Evolutionary conservation across 2,888 invertebrate species (phyloP), one percentile per base, ranked within the genome.

Genomic region (Standfussiana lucernea): DNA sequence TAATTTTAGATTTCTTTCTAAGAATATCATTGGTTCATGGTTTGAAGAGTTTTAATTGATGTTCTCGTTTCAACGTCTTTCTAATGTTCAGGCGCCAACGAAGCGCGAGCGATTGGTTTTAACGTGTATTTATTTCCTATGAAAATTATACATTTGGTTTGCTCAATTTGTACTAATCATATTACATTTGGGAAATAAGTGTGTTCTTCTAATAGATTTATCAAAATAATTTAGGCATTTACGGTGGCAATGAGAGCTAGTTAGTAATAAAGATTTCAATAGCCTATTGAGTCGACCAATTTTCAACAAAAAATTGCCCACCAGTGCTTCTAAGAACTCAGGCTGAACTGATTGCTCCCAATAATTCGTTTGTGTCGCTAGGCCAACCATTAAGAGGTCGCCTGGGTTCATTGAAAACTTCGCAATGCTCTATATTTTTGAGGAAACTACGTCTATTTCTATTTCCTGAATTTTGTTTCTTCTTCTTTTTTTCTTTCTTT

Each of bases 1-100:
- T 92, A 91, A 91, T 93, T 92, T 89, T 82, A 82, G 68, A 81
- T 81, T 79, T 86, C 73, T 83, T 80, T 84, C 82, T 62, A 65
- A 86, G 62, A 84, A 75, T 75, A 86, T 79, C 62, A 67, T 37
- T 74, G 72, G 79, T 72, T 74, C 72, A 72, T 75, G 83, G 79
- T 79, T 86, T 72, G 75, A 75, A 72, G 79, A 76, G 80, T 74
- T 84, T 76, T 83, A 84, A 84, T 86, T 84, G 76, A 72, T 76
- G 80, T 50, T 86, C 72, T 83, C 61, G 53, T 79, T 82, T 81
- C n/a, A 50, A 66, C 2, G 56, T 72, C 37, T 62, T 68, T 79
- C 11, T 72, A 64, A 86, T 78, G 42, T 66, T 66, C 45, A 7
- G 45, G 53, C 56, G 69, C 69, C 62, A 67, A 56, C 67, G 77